phyloP scores from a whole-genome alignment of 2,797 vertebrate genomes.

The Diceros bicornis region DNA sequence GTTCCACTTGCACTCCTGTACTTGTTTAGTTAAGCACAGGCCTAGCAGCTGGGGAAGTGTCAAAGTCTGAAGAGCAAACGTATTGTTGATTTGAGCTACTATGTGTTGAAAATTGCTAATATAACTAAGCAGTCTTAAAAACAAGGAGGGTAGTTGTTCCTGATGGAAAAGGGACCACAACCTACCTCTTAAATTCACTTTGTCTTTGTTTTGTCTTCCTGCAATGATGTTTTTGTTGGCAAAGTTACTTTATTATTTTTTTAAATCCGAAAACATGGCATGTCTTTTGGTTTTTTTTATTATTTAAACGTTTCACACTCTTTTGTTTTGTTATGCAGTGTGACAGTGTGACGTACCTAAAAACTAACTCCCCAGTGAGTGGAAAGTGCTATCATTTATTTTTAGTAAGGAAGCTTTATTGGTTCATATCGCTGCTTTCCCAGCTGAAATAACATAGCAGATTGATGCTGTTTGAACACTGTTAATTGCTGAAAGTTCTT shows the following conservation, averaged over 20 bases:
- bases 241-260: conserved; percentile 74
- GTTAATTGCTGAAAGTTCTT: conserved; percentile 79
- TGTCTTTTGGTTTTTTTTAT: conserved; percentile 65
- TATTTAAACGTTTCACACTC: conserved; percentile 63
- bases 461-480: conserved; percentile 77
- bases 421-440: conserved; percentile 63
- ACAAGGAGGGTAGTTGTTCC: neutral
- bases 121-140: conserved; percentile 36
- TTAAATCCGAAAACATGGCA: conserved; percentile 37
- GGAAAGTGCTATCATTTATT: conserved; percentile 53
- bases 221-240: conserved; percentile 73
- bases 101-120: conserved; percentile 73
- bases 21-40: conserved; percentile 79
- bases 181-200: conserved; percentile 32
- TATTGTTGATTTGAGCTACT: conserved; percentile 64
- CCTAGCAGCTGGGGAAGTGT: conserved; percentile 77
- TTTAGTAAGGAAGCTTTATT: conserved; percentile 68
- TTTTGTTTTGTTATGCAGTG: conserved; percentile 52
- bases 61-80: conserved; percentile 81
- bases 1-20: conserved; percentile 72
- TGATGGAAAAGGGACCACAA: neutral
- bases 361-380: conserved; percentile 55
- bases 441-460: conserved; percentile 84
- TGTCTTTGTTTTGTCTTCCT: conserved; percentile 72
- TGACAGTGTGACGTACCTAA: conserved; percentile 27